Evolutionary conservation across 2,888 invertebrate genomes (phyloP), one percentile per base, ranked within the genome.

Genomic region (Saturnia pavonia): DNA sequence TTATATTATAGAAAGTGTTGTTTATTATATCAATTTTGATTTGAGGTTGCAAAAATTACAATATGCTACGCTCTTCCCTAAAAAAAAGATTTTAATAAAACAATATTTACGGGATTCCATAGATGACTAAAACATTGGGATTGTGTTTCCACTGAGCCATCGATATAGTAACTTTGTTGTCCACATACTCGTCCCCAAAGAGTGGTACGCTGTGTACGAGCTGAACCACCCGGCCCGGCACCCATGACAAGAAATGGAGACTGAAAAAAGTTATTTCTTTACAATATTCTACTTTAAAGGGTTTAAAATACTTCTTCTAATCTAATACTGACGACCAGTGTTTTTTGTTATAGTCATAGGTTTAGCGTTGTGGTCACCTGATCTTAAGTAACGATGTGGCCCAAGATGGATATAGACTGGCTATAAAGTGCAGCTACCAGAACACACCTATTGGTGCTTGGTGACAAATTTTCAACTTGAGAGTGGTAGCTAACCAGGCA

Each of bases 91-190:
- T 9, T 34, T 45, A 67, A 51, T 76, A 77, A 73, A 68, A 51
- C 67, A 60, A 73, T 79, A 91, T 93, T 91, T 79, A 94, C 94
- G 93, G 92, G 74, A 94, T 94, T 42, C 95, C 95, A 84, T 95
- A 95, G 0, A 95, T 94, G 69, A 95, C 95, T 48, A 95, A 85
- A 19, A 95, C 94, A 14, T 89, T 91, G 54, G 95, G 94, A 78
- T 95, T 95, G 77, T 94, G 94, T 72, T 94, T 95, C 95, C 95
- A 95, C 78, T 95, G 95, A 12, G 95, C 94, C 94, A 95, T 95
- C 34, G 95, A 95, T 69, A 95, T 95, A 54, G 91, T 91, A 68
- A 95, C 94, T 43, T 95, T 91, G 83, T 94, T 95, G 78, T 95
- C 95, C 19, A 95, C 95, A 68, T 91, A 91, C 79, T 95, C 95